Base-by-base conservation (phyloP, 2,888 invertebrate genomes). In the Drosophila picticornis region DNA sequence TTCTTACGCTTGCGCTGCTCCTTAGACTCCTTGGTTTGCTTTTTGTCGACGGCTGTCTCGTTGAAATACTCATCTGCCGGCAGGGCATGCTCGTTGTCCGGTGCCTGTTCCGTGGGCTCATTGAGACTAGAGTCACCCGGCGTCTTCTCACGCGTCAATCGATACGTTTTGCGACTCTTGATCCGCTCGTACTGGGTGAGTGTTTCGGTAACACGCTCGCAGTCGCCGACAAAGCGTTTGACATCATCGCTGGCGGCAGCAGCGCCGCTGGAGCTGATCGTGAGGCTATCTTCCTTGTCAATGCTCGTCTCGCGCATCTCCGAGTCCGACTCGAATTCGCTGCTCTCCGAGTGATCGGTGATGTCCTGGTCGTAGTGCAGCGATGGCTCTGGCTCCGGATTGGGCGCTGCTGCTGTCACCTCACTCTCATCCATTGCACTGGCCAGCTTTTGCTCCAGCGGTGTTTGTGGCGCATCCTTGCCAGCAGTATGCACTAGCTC, bases 1-100 rank as follows among this genome's bases (percentile, higher is more conserved):
- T 91, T 90, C 59, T 90, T 91, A 7, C 65, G 91, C 66, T 91
- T 90, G 31, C 77, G 77, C 57, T 88, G 81, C 27, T 89, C 81
- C 22, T 84, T 80, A 57, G 75, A 69, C 32, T 72, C 19, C 52
- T 84, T 80, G 56, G 72, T 55, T 31, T 72, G 19, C 52, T 90
- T 89, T 29, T 85, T 86, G 53, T 78, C 81, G 1, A 55, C 43
- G 9, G 40, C 57, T 19, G 66, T 58, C 25, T 90, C 87, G 10
- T 94, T 94, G 79, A 96, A 96, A 82, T 95, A 96, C 70, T 96
- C 96, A 80, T 96, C 96, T 0, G 96, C 96, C 0, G 95, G 83
- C 62, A 92, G 94, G 0, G 95, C 95, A 62, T 95, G 94, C 19
- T 95, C 93, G 77, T 95, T 95, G 11, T 84, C 88, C 4, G 22